phyloP scores from a whole-genome alignment of 2,113 vertebrate genomes.

The Bujurquina vittata region DNA sequence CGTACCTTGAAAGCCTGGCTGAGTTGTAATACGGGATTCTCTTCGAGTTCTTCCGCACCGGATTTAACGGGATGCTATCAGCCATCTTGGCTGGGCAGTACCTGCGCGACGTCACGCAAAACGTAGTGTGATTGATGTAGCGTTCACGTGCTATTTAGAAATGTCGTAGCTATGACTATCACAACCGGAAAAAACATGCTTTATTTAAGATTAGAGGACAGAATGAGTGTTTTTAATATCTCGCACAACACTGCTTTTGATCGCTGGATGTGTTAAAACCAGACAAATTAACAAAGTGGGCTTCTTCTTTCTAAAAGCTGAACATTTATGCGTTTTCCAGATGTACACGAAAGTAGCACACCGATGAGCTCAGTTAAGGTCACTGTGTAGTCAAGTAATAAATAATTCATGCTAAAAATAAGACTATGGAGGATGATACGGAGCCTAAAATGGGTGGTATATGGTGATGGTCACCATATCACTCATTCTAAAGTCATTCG shows the following conservation, averaged over 20 bases:
- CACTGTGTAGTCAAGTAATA: neutral
- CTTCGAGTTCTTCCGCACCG: conserved; percentile 74
- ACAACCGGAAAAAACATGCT: fast-evolving
- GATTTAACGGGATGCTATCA: conserved; percentile 80
- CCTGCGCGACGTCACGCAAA: conserved; percentile 67
- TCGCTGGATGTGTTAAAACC: neutral
- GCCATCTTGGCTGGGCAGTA: conserved; percentile 79
- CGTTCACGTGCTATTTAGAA: neutral
- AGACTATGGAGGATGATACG: neutral
- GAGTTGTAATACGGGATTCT: conserved; percentile 73
- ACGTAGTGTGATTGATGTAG: neutral
- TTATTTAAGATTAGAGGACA: neutral
- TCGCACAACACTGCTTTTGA: neutral
- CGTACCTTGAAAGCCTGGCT: conserved; percentile 74
- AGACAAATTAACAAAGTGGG: neutral
- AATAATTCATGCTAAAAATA: neutral
- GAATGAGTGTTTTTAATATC: neutral
- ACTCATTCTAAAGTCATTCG: fast-evolving
- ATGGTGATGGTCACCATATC: neutral
- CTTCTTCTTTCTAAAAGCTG: neutral
- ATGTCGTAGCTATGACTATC: neutral
- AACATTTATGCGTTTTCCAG: neutral
- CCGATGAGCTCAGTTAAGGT: neutral
- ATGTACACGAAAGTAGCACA: neutral
- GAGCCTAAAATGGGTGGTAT: neutral